These are phyloP conservation scores for Axea sp. DNA, from an alignment of 2,888 invertebrate genomes.

Conservation along the genomic window DNA sequence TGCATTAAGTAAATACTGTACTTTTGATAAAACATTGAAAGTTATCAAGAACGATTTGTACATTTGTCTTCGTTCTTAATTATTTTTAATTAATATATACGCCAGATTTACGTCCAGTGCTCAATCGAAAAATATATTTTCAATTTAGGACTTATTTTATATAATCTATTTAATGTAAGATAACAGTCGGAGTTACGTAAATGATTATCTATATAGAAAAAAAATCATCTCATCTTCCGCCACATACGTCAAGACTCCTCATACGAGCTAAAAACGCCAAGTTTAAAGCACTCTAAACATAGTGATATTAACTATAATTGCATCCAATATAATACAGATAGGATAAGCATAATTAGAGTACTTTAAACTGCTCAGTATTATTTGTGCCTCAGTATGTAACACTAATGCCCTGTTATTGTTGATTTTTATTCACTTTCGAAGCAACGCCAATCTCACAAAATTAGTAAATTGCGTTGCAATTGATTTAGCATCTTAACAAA, in stretches of 20 bases:
- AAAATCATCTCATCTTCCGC: neutral
- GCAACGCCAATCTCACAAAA: slow-evolving; percentile 2
- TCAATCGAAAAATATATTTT: slow-evolving; percentile 30
- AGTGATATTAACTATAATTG: slow-evolving; percentile 59
- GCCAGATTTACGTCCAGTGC: slow-evolving; percentile 24
- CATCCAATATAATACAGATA: slow-evolving; percentile 45
- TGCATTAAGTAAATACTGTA: slow-evolving; percentile 19
- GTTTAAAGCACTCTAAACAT: slow-evolving; percentile 60
- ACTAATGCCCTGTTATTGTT: slow-evolving; percentile 3
- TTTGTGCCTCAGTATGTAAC: slow-evolving; percentile 33
- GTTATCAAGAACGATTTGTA: slow-evolving; percentile 20
- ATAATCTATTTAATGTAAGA: slow-evolving; percentile 6
- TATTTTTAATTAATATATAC: slow-evolving; percentile 11
- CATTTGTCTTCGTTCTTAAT: slow-evolving; percentile 21
- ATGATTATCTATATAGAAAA: neutral
- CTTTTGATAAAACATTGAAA: slow-evolving; percentile 16
- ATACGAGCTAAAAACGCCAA: slow-evolving; percentile 22
- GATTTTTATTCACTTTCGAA: slow-evolving; percentile 8
- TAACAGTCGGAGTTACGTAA: neutral
- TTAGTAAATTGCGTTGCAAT: neutral
- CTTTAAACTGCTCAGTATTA: slow-evolving; percentile 58
- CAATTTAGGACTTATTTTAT: slow-evolving; percentile 29
- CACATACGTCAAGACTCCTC: slow-evolving; percentile 14
- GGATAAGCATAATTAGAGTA: slow-evolving; percentile 54
- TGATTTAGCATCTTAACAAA: slow-evolving; percentile 11